phyloP scores from a whole-genome alignment of 2,888 invertebrate species.

The Andrena praecox region DNA sequence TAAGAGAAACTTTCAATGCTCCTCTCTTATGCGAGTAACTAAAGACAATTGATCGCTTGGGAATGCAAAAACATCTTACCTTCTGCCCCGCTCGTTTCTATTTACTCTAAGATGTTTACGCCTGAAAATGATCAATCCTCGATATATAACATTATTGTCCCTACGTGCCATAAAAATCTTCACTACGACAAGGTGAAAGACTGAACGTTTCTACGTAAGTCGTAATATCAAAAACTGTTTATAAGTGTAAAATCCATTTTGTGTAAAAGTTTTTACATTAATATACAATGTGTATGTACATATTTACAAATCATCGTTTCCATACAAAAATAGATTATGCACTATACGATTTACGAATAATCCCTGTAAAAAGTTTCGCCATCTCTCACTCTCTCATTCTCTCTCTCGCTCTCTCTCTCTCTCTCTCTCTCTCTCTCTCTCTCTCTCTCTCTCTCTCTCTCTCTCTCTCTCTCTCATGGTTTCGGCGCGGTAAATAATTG shows the following conservation, averaged over 20 bases:
- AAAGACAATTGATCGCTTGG: constrained; percentile 31
- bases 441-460: not conserved
- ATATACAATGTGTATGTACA: constrained; percentile 82
- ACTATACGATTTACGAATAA: constrained; percentile 56
- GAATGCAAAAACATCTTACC: constrained; percentile 39
- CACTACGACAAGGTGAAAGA: constrained; percentile 55
- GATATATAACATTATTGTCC: constrained; percentile 33
- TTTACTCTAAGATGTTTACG: constrained; percentile 8
- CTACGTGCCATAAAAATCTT: constrained; percentile 28
- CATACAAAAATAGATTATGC: constrained; percentile 80
- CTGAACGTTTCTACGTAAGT: constrained; percentile 54
- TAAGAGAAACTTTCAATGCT: constrained; percentile 9
- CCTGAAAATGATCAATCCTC: constrained; percentile 24
- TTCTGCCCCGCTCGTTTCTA: constrained; percentile 28
- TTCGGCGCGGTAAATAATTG: constrained; percentile 46
- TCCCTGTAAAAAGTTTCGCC: constrained; percentile 67
- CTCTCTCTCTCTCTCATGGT: not conserved
- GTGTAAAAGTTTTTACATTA: constrained; percentile 80
- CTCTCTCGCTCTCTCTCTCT: not conserved
- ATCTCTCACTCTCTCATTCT: not conserved
- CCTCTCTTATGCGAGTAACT: constrained; percentile 10
- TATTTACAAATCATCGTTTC: constrained; percentile 66
- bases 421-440: not conserved
- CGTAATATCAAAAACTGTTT: constrained; percentile 75
- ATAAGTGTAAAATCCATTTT: constrained; percentile 81